Percentiles rank a stretch among this genome's conserved stretches.
Evolutionary conservation across 1,140 invertebrate species (phyloP).

Genomic region (Eumaeus atala): DNA sequence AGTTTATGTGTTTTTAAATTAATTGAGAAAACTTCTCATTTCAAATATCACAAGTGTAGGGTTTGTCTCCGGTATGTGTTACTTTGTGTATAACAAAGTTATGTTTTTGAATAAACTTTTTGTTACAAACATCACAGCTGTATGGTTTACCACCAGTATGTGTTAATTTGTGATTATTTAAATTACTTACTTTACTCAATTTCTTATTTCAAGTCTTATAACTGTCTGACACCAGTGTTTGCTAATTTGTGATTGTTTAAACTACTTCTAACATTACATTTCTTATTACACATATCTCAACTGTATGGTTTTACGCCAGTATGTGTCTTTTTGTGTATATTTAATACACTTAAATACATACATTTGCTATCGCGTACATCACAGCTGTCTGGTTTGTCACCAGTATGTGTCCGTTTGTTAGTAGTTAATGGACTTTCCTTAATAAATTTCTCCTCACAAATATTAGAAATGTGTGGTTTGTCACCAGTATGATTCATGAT

Average conservation of each 20-base stretch:
- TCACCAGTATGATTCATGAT: neutral
- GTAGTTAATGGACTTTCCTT: neutral
- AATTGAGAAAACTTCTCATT: neutral
- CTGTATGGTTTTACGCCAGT: neutral
- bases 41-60: neutral
- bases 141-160: no score
- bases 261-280: neutral
- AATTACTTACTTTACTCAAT: neutral
- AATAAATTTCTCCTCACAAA: conserved; percentile 1
- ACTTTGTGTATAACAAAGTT: neutral
- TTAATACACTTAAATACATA: neutral
- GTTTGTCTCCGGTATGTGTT: neutral
- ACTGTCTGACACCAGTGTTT: neutral
- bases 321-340: neutral
- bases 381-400: no score
- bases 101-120: neutral
- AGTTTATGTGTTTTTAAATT: neutral
- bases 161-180: conserved; percentile 3
- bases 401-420: neutral
- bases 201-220: neutral
- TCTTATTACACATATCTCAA: conserved; percentile 2
- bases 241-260: neutral
- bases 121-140: conserved; percentile 9
- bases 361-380: neutral
- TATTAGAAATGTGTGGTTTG: conserved; percentile 1